Evolutionary conservation across 2,113 vertebrate species (phyloP).

Genomic region (Sinocyclocheilus anophthalmus): DNA sequence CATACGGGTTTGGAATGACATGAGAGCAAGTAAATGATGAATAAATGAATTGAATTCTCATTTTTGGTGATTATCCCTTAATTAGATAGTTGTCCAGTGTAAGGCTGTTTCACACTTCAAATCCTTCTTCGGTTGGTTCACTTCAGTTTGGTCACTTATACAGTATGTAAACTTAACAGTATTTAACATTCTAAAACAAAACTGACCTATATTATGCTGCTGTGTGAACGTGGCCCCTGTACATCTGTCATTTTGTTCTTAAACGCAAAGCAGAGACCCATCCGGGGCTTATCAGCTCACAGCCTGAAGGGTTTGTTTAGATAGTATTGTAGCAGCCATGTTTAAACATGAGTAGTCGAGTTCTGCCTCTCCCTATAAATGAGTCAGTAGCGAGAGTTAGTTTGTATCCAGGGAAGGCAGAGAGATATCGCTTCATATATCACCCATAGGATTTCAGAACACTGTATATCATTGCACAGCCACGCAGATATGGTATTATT

Average conservation of each 20-base stretch:
- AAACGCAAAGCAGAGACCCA: slow-evolving; percentile 42
- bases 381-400: not conserved
- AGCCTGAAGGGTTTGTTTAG: slow-evolving; percentile 57
- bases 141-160: not conserved
- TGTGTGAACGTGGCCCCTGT: not conserved
- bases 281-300: slow-evolving; percentile 47
- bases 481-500: slow-evolving; percentile 7
- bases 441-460: slow-evolving; percentile 36
- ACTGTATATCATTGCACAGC: slow-evolving; percentile 10
- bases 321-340: slow-evolving; percentile 50
- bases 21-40: not conserved
- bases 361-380: slow-evolving; percentile 50
- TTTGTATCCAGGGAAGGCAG: slow-evolving; percentile 28
- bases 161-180: not conserved
- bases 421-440: slow-evolving; percentile 34
- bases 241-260: slow-evolving; percentile 48
- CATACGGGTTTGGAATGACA: too few relatives aligned
- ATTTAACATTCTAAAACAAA: slow-evolving; percentile 8
- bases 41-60: not conserved
- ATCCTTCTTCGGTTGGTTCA: not conserved
- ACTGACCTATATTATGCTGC: not conserved
- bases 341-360: slow-evolving; percentile 56
- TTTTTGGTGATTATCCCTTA: not conserved
- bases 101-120: not conserved
- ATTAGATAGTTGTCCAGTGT: not conserved